Evolutionary conservation across 2,113 vertebrate species (phyloP), one percentile per base, ranked within the genome.

Genomic region (Syrrhaptes paradoxus): DNA sequence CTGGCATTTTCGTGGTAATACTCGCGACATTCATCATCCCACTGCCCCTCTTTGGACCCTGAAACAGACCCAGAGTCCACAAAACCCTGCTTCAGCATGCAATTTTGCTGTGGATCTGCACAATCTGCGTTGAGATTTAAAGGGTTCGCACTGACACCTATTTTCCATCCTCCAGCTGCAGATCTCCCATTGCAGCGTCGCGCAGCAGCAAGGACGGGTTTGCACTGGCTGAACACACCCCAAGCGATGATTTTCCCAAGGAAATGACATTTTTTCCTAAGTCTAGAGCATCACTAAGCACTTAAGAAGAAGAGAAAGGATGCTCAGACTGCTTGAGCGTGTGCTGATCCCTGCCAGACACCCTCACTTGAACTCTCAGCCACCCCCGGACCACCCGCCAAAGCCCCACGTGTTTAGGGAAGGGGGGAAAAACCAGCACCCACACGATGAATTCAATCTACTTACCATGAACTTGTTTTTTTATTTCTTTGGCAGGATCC

Each of bases 401-500:
- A 71, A 79, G 31, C 62, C 58, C 51, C 5, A 2, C 26, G 1
- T 41, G n/a, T 22, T 57, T 61, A 73, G n/a, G n/a, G 46, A 34
- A 84, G 34, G 3, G 3, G 36, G 34, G 31, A 43, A 25, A 49
- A 94, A 89, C 15, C 54, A 67, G 9, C 24, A 5, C 34, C 12
- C 31, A 7, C 41, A 13, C 0, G 22, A 66, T 32, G 43, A 68
- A 85, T 57, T 81, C 28, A 1, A 85, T 31, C 48, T 26, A 94
- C 98, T 99, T 93, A 99, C 99, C 99, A 87, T 98, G 98, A 79
- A 99, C 98, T 95, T 99, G 99, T 58, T 99, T 98, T 91, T 98
- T 98, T 87, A 99, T 99, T 97, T 99, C 99, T 97, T 99, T 99
- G 94, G 98, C 98, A 82, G 99, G 96, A 98, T 99, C 99, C 95